phyloP scores from a whole-genome alignment of 37 sponge, comb jelly and placozoan species.

The Crambe crambe region DNA sequence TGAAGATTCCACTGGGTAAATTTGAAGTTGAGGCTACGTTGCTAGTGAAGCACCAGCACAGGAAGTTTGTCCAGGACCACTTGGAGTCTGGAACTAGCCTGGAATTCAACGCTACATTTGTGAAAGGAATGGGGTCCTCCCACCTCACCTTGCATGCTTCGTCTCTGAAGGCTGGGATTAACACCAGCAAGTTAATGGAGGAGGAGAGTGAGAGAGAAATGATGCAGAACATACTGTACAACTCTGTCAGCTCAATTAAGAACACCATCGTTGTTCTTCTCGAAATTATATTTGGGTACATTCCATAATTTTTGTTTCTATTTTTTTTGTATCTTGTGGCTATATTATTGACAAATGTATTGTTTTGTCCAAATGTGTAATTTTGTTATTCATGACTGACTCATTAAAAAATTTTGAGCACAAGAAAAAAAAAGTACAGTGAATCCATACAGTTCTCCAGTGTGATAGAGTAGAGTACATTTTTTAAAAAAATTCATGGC shows the following conservation, averaged over 20 bases:
- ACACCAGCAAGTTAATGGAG: not conserved
- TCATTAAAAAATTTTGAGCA: too few relatives aligned
- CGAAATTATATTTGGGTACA: conserved; percentile 41
- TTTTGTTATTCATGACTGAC: too few relatives aligned
- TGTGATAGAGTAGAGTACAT: too few relatives aligned
- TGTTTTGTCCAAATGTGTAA: too few relatives aligned
- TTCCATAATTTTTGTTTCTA: not conserved
- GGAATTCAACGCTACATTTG: conserved; percentile 57
- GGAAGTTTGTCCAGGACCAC: conserved; percentile 15
- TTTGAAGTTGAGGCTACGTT: not conserved
- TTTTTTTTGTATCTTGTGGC: not conserved
- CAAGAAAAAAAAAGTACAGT: too few relatives aligned
- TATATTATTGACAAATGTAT: too few relatives aligned
- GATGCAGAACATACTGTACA: not conserved
- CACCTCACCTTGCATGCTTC: conserved; percentile 10
- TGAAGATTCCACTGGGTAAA: too few relatives aligned
- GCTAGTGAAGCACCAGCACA: conserved; percentile 5
- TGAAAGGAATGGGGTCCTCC: conserved; percentile 44
- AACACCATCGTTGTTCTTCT: conserved; percentile 14
- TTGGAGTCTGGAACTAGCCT: not conserved
- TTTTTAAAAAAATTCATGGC: too few relatives aligned
- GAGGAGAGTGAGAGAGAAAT: conserved; percentile 18
- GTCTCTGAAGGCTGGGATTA: not conserved
- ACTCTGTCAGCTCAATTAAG: not conserved
- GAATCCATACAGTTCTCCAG: too few relatives aligned